Percentiles rank a stretch among this genome's conserved stretches.
Conservation (phyloP, 2,797 vertebrate species). For the Pogonophryne albipinna region DNA sequence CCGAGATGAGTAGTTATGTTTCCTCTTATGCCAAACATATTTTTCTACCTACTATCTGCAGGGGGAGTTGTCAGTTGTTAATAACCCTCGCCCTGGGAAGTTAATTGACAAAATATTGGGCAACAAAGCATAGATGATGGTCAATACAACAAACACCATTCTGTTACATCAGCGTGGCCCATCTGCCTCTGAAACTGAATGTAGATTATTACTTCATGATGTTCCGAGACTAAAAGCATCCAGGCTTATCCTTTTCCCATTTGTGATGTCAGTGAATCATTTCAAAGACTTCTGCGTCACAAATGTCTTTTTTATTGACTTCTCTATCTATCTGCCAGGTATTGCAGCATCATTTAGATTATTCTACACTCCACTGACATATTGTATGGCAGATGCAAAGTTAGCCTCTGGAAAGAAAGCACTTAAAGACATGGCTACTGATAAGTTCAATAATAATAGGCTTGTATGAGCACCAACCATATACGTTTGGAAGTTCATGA, state of each 20-base stretch:
- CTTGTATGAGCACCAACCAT: neutral
- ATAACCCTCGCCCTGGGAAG: neutral
- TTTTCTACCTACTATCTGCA: neutral
- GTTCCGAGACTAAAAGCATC: neutral
- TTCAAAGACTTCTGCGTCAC: slow-evolving; percentile 3
- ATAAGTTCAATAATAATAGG: neutral
- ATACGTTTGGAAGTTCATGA: slow-evolving; percentile 44
- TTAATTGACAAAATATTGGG: neutral
- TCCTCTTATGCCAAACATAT: neutral
- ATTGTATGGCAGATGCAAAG: neutral
- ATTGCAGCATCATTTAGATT: slow-evolving; percentile 10
- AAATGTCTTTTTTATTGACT: neutral
- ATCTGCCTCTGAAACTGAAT: neutral
- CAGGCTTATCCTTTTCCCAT: neutral
- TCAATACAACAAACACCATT: neutral
- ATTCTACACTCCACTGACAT: slow-evolving; percentile 18
- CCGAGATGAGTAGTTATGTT: neutral
- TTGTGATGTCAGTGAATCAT: neutral
- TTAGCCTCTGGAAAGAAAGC: neutral
- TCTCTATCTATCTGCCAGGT: slow-evolving; percentile 20
- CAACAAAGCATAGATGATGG: neutral
- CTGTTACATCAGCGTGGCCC: neutral
- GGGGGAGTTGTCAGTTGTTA: neutral
- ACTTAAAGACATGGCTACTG: neutral
- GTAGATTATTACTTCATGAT: neutral